phyloP scores from a whole-genome alignment of 2,888 invertebrate species.

The Zele albiditarsus region DNA sequence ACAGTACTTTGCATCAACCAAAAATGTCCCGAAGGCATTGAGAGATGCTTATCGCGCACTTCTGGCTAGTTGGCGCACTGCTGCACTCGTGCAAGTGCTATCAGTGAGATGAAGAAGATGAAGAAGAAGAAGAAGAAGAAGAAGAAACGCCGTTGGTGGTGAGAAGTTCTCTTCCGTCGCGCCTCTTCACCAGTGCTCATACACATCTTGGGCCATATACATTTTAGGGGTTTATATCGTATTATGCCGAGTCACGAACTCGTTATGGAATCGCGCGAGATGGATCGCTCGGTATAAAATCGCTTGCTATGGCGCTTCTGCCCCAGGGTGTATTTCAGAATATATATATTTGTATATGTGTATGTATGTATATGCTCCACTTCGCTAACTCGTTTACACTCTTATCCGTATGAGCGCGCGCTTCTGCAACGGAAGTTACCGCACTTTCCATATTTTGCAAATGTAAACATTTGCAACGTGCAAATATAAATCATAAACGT shows the following conservation, averaged over 20 bases:
- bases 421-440: slow-evolving; percentile 11
- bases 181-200: slow-evolving; percentile 22
- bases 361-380: slow-evolving; percentile 50
- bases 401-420: not conserved
- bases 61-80: slow-evolving; percentile 20
- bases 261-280: slow-evolving; percentile 68
- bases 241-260: slow-evolving; percentile 73
- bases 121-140: not conserved
- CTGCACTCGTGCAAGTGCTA: slow-evolving; percentile 7
- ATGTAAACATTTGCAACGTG: not conserved
- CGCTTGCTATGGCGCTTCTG: slow-evolving; percentile 57
- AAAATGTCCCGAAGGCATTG: slow-evolving; percentile 27
- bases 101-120: not conserved
- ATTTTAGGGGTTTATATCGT: slow-evolving; percentile 64
- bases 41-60: slow-evolving; percentile 28
- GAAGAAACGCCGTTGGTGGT: slow-evolving; percentile 55
- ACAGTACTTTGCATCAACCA: slow-evolving; percentile 29
- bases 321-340: slow-evolving; percentile 50
- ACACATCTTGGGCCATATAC: slow-evolving; percentile 45
- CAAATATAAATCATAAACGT: slow-evolving; percentile 18
- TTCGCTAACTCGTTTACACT: slow-evolving; percentile 67
- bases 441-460: slow-evolving; percentile 6
- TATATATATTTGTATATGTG: slow-evolving; percentile 38
- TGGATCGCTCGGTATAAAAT: slow-evolving; percentile 69
- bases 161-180: slow-evolving; percentile 51